These are phyloP conservation scores for Pseudococcus jackbeardsleyi DNA, from an alignment of 2,888 invertebrate genomes.

Conservation along the genomic window DNA sequence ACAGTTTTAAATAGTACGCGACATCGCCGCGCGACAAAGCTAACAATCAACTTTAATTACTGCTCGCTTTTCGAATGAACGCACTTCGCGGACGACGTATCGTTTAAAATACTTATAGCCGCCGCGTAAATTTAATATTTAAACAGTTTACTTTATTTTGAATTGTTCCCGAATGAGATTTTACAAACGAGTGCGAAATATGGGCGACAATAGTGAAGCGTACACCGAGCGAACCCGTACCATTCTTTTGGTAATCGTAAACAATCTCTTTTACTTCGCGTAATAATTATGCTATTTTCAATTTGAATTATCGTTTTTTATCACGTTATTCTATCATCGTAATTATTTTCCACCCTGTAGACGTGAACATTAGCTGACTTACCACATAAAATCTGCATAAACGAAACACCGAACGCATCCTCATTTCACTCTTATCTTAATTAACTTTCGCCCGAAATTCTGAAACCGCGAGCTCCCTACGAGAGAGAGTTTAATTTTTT, in stretches of 20 bases:
- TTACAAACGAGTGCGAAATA: conserved; percentile 3
- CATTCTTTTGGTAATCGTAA: background rate
- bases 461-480: background rate
- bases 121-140: conserved; percentile 5
- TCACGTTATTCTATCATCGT: conserved; percentile 24
- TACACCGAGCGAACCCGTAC: background rate
- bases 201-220: conserved; percentile 18
- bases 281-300: conserved; percentile 24
- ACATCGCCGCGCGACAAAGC: background rate
- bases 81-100: background rate
- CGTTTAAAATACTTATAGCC: conserved; percentile 11
- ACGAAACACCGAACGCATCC: conserved; percentile 4
- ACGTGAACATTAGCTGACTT: conserved; percentile 14
- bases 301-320: conserved; percentile 32
- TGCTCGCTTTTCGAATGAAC: background rate
- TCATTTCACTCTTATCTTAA: conserved; percentile 19
- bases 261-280: conserved; percentile 23
- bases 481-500: background rate
- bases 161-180: conserved; percentile 28
- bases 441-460: conserved; percentile 2
- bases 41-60: background rate
- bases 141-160: conserved; percentile 15
- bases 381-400: conserved; percentile 24
- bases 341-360: conserved; percentile 32
- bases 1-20: background rate